Base-by-base conservation (phyloP, 2,797 vertebrate species). In the Thamnophis elegans region DNA sequence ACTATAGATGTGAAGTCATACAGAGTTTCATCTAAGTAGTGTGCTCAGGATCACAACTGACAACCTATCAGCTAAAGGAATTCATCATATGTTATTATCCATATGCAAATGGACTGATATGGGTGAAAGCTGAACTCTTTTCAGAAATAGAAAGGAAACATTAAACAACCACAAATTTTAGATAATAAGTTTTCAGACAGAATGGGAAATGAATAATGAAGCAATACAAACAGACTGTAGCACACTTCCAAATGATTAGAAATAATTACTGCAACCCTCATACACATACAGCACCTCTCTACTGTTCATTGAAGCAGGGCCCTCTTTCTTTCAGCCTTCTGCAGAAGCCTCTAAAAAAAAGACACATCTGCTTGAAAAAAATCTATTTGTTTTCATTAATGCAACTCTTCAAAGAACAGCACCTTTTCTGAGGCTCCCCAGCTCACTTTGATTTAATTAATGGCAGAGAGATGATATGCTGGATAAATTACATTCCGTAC, bases 121-220 rank as follows among this genome's bases (percentile, higher is more conserved):
- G 47, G 55, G 26, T 16, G 22, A 89, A 3, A 53, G n/a, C 22
- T 54, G 56, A 85, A 62, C 11, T 85, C 8, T 89, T 22, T 14
- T 78, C 42, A 82, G 26, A 89, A 92, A 78, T 42, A 60, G 14
- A 58, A 88, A 82, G 47, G 7, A 78, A 56, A 59, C 26, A 60
- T 82, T 85, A 59, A 92, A n/a, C 16, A 85, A 89, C n/a, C 25
- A 22, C 87, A 25, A 89, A 59, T 89, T 60, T n/a, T 82, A 47
- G 55, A 53, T 10, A 89, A 42, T 16, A 92, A 3, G 20, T 89
- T 82, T 92, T 55, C 4, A 32, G 32, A 51, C 16, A 82, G 73
- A 89, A 89, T 58, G 58, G 87, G 42, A 92, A 88, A 92, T 53
- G 55, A 59, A 7, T 92, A 92, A 78, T 68, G 22, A 82, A 60